phyloP scores from a whole-genome alignment of 2,113 vertebrate species.

The Phyllostomus discolor region DNA sequence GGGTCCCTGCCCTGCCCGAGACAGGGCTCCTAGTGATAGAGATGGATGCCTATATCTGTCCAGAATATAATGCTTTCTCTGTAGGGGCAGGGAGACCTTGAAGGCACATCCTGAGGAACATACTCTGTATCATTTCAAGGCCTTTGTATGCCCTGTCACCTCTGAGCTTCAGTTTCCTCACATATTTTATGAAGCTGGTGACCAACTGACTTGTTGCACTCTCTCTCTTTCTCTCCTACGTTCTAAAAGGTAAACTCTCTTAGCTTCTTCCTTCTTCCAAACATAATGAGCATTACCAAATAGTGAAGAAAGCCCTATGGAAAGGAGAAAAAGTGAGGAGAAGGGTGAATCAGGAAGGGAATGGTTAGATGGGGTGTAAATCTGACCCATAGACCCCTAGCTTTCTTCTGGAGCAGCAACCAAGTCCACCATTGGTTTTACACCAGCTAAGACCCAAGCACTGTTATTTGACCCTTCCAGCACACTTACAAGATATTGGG shows the following conservation, averaged over 20 bases:
- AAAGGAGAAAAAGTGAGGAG: not conserved
- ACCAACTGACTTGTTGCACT: not conserved
- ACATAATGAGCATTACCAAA: too few species aligned
- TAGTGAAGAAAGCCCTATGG: not conserved
- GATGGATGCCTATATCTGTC: not conserved
- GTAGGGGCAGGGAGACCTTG: not conserved
- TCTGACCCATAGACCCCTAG: too few species aligned
- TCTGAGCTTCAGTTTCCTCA: not conserved
- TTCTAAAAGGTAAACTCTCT: not conserved
- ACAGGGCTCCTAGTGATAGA: not conserved
- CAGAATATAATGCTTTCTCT: not conserved
- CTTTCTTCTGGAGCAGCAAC: not conserved
- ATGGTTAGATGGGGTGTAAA: not conserved
- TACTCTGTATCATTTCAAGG: not conserved
- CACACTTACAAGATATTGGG: too few species aligned
- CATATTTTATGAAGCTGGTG: not conserved
- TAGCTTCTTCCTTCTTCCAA: not conserved
- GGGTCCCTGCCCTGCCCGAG: too few species aligned
- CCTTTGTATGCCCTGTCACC: rapidly evolving
- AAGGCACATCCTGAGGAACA: not conserved
- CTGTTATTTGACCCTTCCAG: not conserved
- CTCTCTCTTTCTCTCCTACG: too few species aligned
- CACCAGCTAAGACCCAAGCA: not conserved
- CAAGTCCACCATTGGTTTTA: not conserved
- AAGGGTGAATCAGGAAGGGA: too few species aligned